phyloP scores from a whole-genome alignment of 2,888 invertebrate genomes.

The Ichneumoninae sp. region DNA sequence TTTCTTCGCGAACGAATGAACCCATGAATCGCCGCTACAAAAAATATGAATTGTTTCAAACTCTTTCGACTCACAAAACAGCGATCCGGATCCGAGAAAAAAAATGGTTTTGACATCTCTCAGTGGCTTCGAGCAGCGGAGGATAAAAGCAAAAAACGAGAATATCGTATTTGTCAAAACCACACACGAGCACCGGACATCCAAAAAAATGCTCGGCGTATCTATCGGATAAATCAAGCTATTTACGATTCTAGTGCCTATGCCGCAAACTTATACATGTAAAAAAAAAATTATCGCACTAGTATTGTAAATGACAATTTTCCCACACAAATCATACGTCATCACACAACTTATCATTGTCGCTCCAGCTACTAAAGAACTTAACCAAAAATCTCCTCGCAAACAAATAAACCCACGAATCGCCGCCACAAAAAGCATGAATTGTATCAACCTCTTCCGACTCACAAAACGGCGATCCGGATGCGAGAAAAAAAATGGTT shows the following conservation, averaged over 20 bases:
- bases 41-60: too few relatives aligned
- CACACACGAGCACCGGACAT: conserved; percentile 18
- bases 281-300: too few relatives aligned
- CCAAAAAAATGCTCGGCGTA: neutral
- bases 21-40: too few relatives aligned
- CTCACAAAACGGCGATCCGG: neutral
- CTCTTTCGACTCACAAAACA: neutral
- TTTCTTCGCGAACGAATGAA: too few relatives aligned
- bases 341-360: too few relatives aligned
- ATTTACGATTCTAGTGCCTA: too few relatives aligned
- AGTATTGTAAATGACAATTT: too few relatives aligned
- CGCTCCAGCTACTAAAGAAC: too few relatives aligned
- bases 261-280: too few relatives aligned
- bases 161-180: conserved; percentile 1
- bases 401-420: neutral
- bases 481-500: conserved; percentile 1
- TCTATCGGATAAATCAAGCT: conserved; percentile 48
- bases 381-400: neutral
- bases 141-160: neutral
- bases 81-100: neutral
- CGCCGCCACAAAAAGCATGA: neutral
- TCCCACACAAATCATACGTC: too few relatives aligned
- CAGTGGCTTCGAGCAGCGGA: neutral
- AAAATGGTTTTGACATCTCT: conserved; percentile 12
- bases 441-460: neutral